Evolutionary conservation across 2,797 vertebrate genomes (phyloP).

Genomic region (Choloepus didactylus): DNA sequence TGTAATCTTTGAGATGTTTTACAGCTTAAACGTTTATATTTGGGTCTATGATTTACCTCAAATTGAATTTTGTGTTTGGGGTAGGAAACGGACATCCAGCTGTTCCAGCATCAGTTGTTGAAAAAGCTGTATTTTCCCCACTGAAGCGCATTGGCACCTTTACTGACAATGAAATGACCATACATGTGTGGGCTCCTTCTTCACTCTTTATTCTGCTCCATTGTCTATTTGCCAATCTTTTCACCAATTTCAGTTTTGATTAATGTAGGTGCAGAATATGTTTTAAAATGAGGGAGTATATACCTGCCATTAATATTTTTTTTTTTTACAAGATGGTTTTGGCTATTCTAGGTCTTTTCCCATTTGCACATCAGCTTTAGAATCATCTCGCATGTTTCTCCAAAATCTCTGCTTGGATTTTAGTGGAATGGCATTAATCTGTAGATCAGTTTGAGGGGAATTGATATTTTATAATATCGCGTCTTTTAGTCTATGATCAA

Average conservation of each 20-base stretch:
- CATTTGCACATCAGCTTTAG: not conserved
- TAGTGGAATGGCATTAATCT: not conserved
- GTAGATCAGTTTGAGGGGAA: not conserved
- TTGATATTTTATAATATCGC: not conserved
- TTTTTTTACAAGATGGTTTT: not conserved
- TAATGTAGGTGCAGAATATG: not conserved
- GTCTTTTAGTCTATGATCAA: not conserved
- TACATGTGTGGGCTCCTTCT: not conserved
- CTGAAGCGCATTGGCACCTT: not conserved
- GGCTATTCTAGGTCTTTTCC: not conserved
- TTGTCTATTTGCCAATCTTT: not conserved
- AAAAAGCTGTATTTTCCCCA: not conserved
- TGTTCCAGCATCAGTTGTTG: not conserved
- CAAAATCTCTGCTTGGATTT: conserved; percentile 10
- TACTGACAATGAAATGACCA: not conserved
- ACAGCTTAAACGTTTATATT: not conserved
- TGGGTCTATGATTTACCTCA: not conserved
- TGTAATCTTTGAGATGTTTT: not conserved
- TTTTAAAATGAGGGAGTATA: not conserved
- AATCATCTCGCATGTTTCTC: conserved; percentile 2
- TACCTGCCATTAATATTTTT: not conserved
- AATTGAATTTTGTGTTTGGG: not conserved
- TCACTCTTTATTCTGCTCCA: not conserved
- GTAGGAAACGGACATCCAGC: not conserved
- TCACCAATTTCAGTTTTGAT: not conserved